phyloP scores from a whole-genome alignment of 2,888 invertebrate species.

The Temnothorax rugatulus region DNA sequence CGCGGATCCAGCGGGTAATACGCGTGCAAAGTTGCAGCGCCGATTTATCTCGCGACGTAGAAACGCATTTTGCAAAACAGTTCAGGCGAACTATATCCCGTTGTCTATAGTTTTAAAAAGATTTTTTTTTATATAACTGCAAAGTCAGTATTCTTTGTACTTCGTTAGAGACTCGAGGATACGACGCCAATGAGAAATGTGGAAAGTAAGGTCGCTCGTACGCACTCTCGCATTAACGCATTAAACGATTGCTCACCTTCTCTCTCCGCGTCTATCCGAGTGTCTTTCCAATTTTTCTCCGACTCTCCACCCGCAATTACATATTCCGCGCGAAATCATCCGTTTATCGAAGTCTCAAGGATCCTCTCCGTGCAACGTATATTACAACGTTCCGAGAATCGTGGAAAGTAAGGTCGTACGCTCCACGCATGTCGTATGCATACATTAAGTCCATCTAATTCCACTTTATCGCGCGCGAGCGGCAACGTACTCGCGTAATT shows the following conservation, averaged over 20 bases:
- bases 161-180: neutral
- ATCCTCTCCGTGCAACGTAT: neutral
- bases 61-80: neutral
- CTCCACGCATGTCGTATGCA: slow-evolving; percentile 37
- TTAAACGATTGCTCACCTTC: slow-evolving; percentile 22
- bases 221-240: slow-evolving; percentile 31
- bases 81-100: neutral
- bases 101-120: neutral
- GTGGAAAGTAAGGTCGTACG: slow-evolving; percentile 68
- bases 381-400: slow-evolving; percentile 65
- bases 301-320: slow-evolving; percentile 43
- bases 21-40: neutral
- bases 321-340: slow-evolving; percentile 53
- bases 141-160: neutral
- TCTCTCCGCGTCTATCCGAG: slow-evolving; percentile 17
- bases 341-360: slow-evolving; percentile 53
- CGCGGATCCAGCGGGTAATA: neutral
- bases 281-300: slow-evolving; percentile 26
- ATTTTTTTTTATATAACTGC: neutral
- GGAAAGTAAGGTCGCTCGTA: slow-evolving; percentile 49
- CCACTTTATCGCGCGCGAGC: slow-evolving; percentile 34
- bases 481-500: slow-evolving; percentile 43
- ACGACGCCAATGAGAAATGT: slow-evolving; percentile 33
- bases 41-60: neutral
- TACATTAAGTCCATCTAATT: slow-evolving; percentile 51